phyloP scores from a whole-genome alignment of 2,888 invertebrate species.

The Latrodectus hesperus region DNA sequence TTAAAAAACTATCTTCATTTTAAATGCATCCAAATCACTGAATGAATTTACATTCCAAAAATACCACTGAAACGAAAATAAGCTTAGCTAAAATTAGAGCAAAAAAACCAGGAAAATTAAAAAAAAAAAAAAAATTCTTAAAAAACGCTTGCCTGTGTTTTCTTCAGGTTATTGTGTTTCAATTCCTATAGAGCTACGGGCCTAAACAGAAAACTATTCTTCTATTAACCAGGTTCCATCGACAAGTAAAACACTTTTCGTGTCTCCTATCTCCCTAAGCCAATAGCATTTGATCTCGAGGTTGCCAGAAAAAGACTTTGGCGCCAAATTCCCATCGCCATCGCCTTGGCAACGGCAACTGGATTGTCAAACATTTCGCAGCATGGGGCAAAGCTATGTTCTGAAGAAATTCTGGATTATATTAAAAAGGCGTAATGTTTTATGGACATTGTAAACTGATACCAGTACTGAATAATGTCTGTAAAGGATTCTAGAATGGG shows the following conservation, averaged over 20 bases:
- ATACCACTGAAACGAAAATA: too few relatives aligned
- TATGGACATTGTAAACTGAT: too few relatives aligned
- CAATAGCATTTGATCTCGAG: constrained; percentile 24
- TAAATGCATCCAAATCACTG: too few relatives aligned
- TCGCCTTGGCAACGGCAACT: constrained; percentile 31
- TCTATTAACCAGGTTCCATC: constrained; percentile 21
- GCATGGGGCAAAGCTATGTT: not conserved
- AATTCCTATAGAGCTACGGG: constrained; percentile 38
- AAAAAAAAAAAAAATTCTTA: not conserved
- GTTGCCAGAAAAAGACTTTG: constrained; percentile 19
- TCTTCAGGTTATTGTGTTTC: constrained; percentile 10
- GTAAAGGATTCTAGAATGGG: too few relatives aligned
- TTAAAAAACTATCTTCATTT: too few relatives aligned
- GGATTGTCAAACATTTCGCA: not conserved
- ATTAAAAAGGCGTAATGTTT: not conserved
- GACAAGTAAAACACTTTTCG: constrained; percentile 47
- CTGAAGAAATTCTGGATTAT: not conserved
- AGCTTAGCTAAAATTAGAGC: too few relatives aligned
- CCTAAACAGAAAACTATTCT: constrained; percentile 30
- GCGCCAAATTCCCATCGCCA: constrained; percentile 32
- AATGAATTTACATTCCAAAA: too few relatives aligned
- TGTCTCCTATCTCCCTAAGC: constrained; percentile 17
- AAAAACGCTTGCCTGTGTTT: constrained; percentile 47
- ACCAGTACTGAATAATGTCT: too few relatives aligned
- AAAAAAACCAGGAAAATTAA: too few relatives aligned